phyloP scores from a whole-genome alignment of 2,888 invertebrate genomes.

The Suillia variegata region DNA sequence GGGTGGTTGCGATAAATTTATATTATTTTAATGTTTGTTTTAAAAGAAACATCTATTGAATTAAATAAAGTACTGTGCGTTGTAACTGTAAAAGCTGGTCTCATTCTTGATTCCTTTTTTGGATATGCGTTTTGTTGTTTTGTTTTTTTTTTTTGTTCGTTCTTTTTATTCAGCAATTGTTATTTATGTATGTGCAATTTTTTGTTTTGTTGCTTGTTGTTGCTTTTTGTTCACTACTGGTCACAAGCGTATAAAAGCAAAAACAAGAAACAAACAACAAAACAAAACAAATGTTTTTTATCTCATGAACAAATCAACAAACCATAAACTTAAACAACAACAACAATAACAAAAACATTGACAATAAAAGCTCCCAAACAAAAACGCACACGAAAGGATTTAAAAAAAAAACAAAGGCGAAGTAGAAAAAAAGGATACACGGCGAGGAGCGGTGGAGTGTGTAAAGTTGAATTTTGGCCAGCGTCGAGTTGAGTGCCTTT shows the following conservation, averaged over 20 bases:
- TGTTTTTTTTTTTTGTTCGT: neutral
- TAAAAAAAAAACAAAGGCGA: too few species aligned
- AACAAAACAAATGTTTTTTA: slow-evolving; percentile 35
- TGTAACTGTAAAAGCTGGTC: too few species aligned
- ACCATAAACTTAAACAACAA: slow-evolving; percentile 35
- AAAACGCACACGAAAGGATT: slow-evolving; percentile 19
- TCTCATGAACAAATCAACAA: slow-evolving; percentile 41
- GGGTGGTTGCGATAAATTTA: too few species aligned
- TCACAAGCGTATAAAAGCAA: neutral
- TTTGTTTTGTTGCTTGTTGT: slow-evolving; percentile 1
- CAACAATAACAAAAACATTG: slow-evolving; percentile 10
- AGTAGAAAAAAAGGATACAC: slow-evolving; percentile 3
- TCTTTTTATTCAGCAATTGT: neutral
- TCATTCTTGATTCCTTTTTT: too few species aligned
- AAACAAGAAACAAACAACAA: neutral
- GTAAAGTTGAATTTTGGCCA: neutral
- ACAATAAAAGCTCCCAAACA: slow-evolving; percentile 25
- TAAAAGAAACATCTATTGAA: too few species aligned
- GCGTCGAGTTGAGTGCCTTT: slow-evolving; percentile 15
- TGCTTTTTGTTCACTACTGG: neutral
- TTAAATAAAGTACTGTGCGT: too few species aligned
- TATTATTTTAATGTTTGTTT: too few species aligned
- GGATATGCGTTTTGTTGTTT: too few species aligned
- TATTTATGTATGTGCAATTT: neutral
- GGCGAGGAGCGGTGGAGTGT: too few species aligned